Evolutionary conservation across 2,888 invertebrate species (phyloP).

Genomic region (Trissonchulus sp.): DNA sequence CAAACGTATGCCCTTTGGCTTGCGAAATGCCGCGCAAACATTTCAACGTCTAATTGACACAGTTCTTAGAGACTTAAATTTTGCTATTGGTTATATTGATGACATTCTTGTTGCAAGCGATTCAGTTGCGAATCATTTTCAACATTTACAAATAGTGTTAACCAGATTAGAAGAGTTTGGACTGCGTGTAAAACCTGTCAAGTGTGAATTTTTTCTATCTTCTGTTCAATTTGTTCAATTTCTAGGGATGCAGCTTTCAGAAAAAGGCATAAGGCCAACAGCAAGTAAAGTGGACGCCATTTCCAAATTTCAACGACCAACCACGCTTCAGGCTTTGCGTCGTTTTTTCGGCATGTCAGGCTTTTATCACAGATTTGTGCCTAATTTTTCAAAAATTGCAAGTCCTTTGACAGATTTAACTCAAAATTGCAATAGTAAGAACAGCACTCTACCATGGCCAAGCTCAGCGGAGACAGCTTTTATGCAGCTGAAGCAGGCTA

Average conservation of each 20-base stretch:
- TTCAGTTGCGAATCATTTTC: not conserved
- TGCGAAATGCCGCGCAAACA: conserved; percentile 18
- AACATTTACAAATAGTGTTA: conserved; percentile 14
- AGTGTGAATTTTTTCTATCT: no score
- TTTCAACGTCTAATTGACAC: conserved; percentile 20
- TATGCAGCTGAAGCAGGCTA: not conserved
- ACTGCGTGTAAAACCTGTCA: no score
- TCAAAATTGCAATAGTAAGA: conserved; percentile 8
- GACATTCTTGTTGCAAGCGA: conserved; percentile 12
- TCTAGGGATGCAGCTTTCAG: not conserved
- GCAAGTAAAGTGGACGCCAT: conserved; percentile 14
- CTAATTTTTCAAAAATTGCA: no score
- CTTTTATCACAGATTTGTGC: no score
- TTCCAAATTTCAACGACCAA: not conserved
- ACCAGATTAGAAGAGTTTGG: not conserved
- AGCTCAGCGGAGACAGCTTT: not conserved
- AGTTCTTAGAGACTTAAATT: not conserved
- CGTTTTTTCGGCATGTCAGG: conserved; percentile 11
- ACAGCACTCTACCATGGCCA: not conserved
- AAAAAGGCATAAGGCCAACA: not conserved
- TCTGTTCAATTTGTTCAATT: not conserved
- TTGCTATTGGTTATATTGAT: conserved; percentile 7
- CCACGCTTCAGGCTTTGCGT: not conserved
- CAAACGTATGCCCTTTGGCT: conserved; percentile 9
- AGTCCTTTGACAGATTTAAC: not conserved